phyloP scores from a whole-genome alignment of 2,797 vertebrate species.

The Threskiornis aethiopicus region DNA sequence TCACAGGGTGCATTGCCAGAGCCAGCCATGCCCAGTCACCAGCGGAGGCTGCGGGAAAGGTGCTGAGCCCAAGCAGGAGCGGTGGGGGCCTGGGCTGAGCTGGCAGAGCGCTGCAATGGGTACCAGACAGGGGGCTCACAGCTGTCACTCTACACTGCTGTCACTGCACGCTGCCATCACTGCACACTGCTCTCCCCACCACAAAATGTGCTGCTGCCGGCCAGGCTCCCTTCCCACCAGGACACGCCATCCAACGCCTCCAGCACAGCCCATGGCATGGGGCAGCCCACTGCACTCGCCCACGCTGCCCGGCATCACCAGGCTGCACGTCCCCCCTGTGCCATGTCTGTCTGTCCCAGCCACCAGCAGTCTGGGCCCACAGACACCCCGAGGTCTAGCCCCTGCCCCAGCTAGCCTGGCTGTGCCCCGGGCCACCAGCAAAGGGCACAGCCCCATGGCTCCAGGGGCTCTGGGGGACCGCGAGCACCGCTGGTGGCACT shows the following conservation, averaged over 20 bases:
- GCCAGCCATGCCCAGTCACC: fast-evolving
- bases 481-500: fast-evolving
- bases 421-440: not conserved
- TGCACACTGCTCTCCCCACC: not conserved
- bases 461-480: too few species aligned
- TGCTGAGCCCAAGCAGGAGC: fast-evolving
- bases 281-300: not conserved
- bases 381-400: not conserved
- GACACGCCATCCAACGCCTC: fast-evolving
- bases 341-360: not conserved
- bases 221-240: fast-evolving
- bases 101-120: too few species aligned
- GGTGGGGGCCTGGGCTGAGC: fast-evolving
- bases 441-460: fast-evolving
- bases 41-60: fast-evolving
- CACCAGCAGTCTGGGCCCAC: fast-evolving
- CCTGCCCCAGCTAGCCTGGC: fast-evolving
- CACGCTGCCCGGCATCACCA: not conserved
- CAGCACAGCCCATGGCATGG: fast-evolving
- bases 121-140: not conserved
- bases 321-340: fast-evolving
- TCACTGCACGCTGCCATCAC: not conserved
- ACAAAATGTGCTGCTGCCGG: fast-evolving
- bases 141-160: not conserved
- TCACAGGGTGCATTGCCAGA: not conserved